Evolutionary conservation across 2,113 vertebrate genomes (phyloP), one percentile per base, ranked within the genome.

Genomic region (Rana temporaria): DNA sequence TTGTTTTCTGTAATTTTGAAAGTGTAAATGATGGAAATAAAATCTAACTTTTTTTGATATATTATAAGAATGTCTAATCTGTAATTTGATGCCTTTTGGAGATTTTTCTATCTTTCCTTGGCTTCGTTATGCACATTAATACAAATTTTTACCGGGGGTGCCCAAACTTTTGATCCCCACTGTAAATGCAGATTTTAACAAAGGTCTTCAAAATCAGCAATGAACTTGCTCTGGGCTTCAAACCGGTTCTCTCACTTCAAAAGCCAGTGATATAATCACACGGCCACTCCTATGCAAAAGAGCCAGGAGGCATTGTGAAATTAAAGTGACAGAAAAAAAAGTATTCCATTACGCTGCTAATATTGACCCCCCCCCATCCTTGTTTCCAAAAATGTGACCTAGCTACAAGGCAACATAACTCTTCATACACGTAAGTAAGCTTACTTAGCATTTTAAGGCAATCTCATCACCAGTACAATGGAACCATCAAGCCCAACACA

Each of bases 201-300:
- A 59, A 38, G 14, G 17, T 55, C 57, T 48, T 18, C 56, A 19
- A 71, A 71, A 81, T 26, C 19, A 2, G 20, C 11, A 63, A 65
- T 64, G 38, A 32, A 22, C 20, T 22, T 38, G 32, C 34, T 60
- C 76, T 38, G 8, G 38, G 19, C 6, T 6, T 57, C 30, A 67
- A 82, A 82, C 80, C 62, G 62, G 62, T 82, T 82, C 56, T 57
- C 71, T 34, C 62, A 30, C 42, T 74, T 74, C 9, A 24, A 34
- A 64, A 56, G 48, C 20, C 59, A 65, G 26, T 57, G 26, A 34
- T 42, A 26, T 57, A 42, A 42, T 64, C 70, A 48, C 20, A n/a
- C 56, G 53, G 20, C 70, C 70, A 48, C 70, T 57, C 80, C 79
- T 66, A 73, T 32, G 19, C 59, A 65, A 20, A 66, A 20, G 57